Conservation (phyloP, 1,140 invertebrate genomes). For the Melanaphis sacchari region DNA sequence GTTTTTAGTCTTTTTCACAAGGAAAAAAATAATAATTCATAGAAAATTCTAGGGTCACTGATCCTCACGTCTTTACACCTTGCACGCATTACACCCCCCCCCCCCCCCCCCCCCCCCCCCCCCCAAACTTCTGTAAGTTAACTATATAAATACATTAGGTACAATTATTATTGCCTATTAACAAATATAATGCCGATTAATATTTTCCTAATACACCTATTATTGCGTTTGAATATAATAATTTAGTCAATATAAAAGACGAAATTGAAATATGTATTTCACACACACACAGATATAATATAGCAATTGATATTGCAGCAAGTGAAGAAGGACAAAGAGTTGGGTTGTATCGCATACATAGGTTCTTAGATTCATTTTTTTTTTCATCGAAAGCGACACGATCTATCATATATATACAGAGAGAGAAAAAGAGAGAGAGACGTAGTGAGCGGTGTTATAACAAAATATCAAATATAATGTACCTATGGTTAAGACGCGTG, state of each 20-base stretch:
- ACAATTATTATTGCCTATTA: too few species aligned
- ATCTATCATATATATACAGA: neutral
- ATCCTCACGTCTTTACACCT: too few species aligned
- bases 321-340: neutral
- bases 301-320: neutral
- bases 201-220: neutral
- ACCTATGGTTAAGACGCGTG: constrained; percentile 17
- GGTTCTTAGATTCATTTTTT: neutral
- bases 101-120: too few species aligned
- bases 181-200: neutral
- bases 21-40: too few species aligned
- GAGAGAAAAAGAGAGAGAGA: neutral
- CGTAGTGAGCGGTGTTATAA: neutral
- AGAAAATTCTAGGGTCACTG: too few species aligned
- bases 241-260: neutral
- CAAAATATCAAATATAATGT: constrained; percentile 10
- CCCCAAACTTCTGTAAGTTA: too few species aligned
- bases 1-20: neutral
- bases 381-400: constrained; percentile 21
- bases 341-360: neutral
- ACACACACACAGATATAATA: neutral
- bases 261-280: neutral
- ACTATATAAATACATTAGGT: too few species aligned
- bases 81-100: too few species aligned
- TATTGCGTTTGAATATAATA: neutral